These are phyloP conservation scores for Idaea biselata DNA, from an alignment of 2,888 invertebrate species.

Conservation along the genomic window DNA sequence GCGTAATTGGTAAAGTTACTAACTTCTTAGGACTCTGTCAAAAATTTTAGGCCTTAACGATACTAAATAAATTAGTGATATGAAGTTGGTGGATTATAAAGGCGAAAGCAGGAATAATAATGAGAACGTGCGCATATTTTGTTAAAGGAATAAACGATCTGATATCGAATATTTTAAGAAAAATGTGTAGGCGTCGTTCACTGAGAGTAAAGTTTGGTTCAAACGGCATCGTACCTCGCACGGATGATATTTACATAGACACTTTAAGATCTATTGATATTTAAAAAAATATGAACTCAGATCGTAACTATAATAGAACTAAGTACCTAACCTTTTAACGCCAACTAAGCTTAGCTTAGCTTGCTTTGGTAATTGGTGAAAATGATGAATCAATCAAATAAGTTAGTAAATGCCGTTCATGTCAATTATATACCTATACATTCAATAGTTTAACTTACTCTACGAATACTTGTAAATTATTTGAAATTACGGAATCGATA, in stretches of 20 bases:
- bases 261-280: not conserved
- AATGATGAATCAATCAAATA: too few relatives aligned
- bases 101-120: not conserved
- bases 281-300: too few relatives aligned
- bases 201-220: not conserved
- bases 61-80: not conserved
- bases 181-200: not conserved
- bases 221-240: not conserved
- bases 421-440: not conserved
- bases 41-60: not conserved
- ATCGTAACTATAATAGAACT: too few relatives aligned
- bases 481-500: too few relatives aligned
- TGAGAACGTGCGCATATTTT: not conserved
- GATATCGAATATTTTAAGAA: not conserved
- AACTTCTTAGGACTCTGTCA: conserved; percentile 10
- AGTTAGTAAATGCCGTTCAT: not conserved
- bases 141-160: not conserved
- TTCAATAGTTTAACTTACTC: not conserved
- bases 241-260: not conserved
- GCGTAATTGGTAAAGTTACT: conserved; percentile 28
- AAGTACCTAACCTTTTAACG: too few relatives aligned
- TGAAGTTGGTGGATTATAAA: not conserved
- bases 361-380: too few relatives aligned
- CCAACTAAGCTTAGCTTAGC: too few relatives aligned
- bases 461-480: not conserved